Conservation (phyloP, 2,888 invertebrate genomes). For the Petrolisthes cinctipes region DNA sequence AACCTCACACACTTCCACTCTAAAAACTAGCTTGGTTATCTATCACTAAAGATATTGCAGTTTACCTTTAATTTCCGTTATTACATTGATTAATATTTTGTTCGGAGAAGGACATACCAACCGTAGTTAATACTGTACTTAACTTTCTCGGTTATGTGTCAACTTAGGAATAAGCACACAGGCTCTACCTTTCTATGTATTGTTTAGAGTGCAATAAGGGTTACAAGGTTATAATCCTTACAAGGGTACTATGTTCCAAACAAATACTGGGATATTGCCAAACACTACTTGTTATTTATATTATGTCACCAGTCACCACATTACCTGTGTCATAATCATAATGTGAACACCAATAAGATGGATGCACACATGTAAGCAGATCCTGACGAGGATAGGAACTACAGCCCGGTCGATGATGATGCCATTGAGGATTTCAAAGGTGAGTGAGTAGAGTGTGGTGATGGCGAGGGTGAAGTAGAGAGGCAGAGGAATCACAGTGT, state of each 20-base stretch:
- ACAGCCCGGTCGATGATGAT: slow-evolving; percentile 40
- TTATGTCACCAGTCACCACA: slow-evolving; percentile 64
- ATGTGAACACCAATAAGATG: slow-evolving; percentile 94
- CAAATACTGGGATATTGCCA: neutral
- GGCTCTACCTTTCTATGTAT: no score
- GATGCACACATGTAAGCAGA: slow-evolving; percentile 87
- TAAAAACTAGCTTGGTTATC: no score
- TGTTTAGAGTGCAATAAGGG: no score
- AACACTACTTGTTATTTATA: neutral
- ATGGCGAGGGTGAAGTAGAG: slow-evolving; percentile 86
- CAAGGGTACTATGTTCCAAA: neutral
- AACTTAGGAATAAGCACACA: no score
- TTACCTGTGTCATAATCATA: slow-evolving; percentile 89
- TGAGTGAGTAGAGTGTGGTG: slow-evolving; percentile 84
- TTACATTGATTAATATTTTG: no score
- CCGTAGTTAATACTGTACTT: neutral
- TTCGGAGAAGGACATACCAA: no score
- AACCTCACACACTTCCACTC: no score
- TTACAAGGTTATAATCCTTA: no score
- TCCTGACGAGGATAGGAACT: slow-evolving; percentile 73
- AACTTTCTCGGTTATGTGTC: no score
- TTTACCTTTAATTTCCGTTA: no score
- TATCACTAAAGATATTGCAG: no score
- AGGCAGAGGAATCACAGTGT: slow-evolving; percentile 92
- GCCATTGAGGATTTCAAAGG: slow-evolving; percentile 82